phyloP scores from a whole-genome alignment of 2,888 invertebrate genomes.

The Periphyllus acericola region DNA sequence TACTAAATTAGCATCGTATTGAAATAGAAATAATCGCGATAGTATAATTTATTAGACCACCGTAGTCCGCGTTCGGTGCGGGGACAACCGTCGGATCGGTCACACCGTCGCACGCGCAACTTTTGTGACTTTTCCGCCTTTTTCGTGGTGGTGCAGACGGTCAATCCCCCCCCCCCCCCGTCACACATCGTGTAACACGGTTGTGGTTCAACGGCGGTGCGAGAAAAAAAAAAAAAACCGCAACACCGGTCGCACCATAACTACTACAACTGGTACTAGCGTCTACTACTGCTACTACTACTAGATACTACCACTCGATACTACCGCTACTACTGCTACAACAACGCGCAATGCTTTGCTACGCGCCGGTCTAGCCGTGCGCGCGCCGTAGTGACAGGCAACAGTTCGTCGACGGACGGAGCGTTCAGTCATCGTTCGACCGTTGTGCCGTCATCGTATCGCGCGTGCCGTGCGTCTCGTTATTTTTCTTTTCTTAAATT shows the following conservation, averaged over 20 bases:
- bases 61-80: too few species aligned
- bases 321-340: not conserved
- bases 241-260: not conserved
- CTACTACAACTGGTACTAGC: too few species aligned
- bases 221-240: not conserved
- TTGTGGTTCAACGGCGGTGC: not conserved
- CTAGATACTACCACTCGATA: not conserved
- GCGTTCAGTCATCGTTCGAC: constrained; percentile 31
- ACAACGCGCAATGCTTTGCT: too few species aligned
- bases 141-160: too few species aligned
- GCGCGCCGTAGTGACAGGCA: not conserved
- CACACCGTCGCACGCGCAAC: too few species aligned
- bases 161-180: too few species aligned
- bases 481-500: not conserved
- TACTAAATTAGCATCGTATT: too few species aligned
- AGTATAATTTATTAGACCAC: too few species aligned
- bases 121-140: too few species aligned
- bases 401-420: not conserved
- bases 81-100: too few species aligned
- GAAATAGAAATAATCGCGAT: too few species aligned
- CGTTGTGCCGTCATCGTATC: not conserved
- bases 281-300: not conserved
- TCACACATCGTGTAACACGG: too few species aligned
- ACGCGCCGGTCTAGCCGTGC: not conserved
- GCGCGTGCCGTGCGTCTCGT: not conserved